phyloP scores from a whole-genome alignment of 2,888 invertebrate genomes.

The Euplexia lucipara region DNA sequence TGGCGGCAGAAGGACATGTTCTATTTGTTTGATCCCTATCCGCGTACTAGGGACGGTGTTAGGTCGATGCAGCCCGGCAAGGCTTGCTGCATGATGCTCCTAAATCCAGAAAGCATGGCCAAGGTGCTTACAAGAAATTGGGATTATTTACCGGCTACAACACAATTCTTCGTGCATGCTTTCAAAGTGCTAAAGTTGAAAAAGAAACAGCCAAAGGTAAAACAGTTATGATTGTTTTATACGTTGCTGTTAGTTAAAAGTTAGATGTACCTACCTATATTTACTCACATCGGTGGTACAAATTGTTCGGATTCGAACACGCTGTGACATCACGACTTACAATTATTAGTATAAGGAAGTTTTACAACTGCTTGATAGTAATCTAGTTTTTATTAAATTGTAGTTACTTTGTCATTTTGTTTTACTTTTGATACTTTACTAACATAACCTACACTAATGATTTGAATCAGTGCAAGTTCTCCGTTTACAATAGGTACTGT shows the following conservation, averaged over 20 bases:
- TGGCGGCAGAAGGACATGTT: constrained; percentile 92
- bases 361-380: too few relatives aligned
- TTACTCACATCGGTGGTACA: too few relatives aligned
- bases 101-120: constrained; percentile 91
- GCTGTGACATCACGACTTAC: too few relatives aligned
- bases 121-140: constrained; percentile 89
- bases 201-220: constrained; percentile 82
- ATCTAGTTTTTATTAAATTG: too few relatives aligned
- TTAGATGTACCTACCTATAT: too few relatives aligned
- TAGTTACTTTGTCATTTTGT: too few relatives aligned
- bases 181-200: constrained; percentile 91
- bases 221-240: background rate
- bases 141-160: constrained; percentile 85
- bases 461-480: background rate
- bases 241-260: background rate
- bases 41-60: constrained; percentile 90
- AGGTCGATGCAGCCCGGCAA: constrained; percentile 89
- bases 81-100: constrained; percentile 92
- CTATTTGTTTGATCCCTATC: constrained; percentile 93
- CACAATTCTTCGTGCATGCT: constrained; percentile 91
- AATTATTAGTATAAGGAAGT: too few relatives aligned
- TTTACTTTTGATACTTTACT: too few relatives aligned
- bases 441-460: too few relatives aligned
- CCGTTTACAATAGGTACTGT: background rate
- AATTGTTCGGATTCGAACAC: too few relatives aligned